Conservation (phyloP, 2,113 vertebrate species). For the Cavia porcellus region DNA sequence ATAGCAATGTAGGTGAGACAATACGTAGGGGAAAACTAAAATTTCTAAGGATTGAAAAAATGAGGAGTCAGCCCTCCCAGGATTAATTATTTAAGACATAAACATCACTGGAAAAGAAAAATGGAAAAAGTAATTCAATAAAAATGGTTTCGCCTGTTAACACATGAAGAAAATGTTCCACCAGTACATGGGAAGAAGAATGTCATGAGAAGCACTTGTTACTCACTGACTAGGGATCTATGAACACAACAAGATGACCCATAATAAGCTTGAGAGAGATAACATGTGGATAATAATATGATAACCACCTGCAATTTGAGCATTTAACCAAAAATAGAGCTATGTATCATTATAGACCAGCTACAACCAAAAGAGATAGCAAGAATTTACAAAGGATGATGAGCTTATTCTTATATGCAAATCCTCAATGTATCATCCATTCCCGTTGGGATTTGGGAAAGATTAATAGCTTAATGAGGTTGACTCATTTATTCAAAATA, state of each 20-base stretch:
- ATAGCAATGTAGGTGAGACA: neutral
- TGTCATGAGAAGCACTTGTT: neutral
- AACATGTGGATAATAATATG: neutral
- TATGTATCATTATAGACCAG: neutral
- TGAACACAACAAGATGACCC: neutral
- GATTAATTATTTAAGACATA: neutral
- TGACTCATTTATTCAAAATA: slow-evolving; percentile 18
- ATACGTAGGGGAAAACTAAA: neutral
- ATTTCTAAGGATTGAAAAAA: slow-evolving; percentile 43
- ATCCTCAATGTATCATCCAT: neutral
- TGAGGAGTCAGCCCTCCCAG: neutral
- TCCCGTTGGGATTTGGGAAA: neutral
- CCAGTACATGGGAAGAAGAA: neutral
- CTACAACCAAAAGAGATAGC: neutral
- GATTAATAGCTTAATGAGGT: slow-evolving; percentile 49
- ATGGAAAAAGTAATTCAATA: slow-evolving; percentile 38
- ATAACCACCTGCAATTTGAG: neutral
- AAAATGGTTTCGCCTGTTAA: neutral
- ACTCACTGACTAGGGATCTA: neutral
- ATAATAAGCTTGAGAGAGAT: neutral
- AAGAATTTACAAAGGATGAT: neutral
- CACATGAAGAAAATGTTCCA: neutral
- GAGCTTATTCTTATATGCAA: neutral
- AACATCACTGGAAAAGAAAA: neutral
- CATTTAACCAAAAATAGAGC: neutral